Conservation (phyloP, 2,113 vertebrate genomes). For the Ailurus styani region DNA sequence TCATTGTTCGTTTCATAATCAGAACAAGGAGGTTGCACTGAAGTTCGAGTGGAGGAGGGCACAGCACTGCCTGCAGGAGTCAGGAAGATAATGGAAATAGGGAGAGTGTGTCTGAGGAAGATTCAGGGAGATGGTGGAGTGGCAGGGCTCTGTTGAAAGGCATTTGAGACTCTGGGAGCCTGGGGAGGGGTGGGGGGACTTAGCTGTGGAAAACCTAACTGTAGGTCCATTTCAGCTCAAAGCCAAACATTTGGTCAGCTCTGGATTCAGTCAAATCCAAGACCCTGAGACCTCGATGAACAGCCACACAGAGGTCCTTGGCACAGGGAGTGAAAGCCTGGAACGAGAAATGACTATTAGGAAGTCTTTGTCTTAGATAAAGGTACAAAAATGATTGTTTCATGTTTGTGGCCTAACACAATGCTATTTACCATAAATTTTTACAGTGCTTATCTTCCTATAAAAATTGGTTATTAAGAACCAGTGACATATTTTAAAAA, state of each 20-base stretch:
- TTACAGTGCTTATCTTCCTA: neutral
- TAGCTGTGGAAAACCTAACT: neutral
- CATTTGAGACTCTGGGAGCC: neutral
- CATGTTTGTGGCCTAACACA: neutral
- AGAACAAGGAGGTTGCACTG: neutral
- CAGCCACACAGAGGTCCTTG: neutral
- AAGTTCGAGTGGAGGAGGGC: neutral
- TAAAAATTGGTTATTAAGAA: neutral
- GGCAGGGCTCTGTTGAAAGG: neutral
- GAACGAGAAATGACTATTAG: neutral
- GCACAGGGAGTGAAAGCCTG: neutral
- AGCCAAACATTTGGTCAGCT: neutral
- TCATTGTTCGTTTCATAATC: conserved; percentile 7
- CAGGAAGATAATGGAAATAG: neutral
- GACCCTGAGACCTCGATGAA: neutral
- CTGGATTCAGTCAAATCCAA: neutral
- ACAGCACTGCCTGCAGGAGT: neutral
- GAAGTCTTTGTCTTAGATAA: neutral
- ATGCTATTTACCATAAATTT: neutral
- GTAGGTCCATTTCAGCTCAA: neutral
- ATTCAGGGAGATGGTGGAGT: neutral
- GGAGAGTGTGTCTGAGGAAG: neutral
- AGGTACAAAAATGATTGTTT: neutral
- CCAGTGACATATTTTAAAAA: neutral
- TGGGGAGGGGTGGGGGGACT: too few species aligned